These are phyloP conservation scores for Miltochrista miniata DNA, from an alignment of 2,888 invertebrate species.

Conservation along the genomic window DNA sequence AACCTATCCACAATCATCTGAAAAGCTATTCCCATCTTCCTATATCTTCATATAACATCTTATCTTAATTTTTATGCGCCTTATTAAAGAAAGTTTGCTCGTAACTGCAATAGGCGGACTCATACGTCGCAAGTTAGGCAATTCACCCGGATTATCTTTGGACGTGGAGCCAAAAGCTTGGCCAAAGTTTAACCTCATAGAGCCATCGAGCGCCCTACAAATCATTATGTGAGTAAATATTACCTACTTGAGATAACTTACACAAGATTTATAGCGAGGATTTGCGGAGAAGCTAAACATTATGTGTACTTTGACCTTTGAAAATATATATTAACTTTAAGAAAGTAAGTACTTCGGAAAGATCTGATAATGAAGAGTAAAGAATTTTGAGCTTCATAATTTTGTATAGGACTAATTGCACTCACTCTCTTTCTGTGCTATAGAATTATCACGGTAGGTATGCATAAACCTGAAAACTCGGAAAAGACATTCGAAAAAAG, in stretches of 20 bases:
- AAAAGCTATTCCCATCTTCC: constrained; percentile 9
- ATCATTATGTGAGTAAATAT: constrained; percentile 31
- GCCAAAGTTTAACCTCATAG: constrained; percentile 25
- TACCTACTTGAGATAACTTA: constrained; percentile 12
- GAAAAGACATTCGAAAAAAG: too few relatives aligned
- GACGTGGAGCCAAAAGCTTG: constrained; percentile 25
- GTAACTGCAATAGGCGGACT: constrained; percentile 41
- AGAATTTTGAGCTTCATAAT: too few relatives aligned
- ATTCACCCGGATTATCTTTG: constrained; percentile 37
- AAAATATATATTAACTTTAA: not conserved
- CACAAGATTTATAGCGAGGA: constrained; percentile 6
- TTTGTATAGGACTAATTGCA: too few relatives aligned
- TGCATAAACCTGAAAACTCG: too few relatives aligned
- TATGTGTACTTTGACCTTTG: not conserved
- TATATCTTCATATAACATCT: constrained; percentile 16
- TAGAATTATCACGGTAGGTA: too few relatives aligned
- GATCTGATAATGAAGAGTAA: too few relatives aligned
- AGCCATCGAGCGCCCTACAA: constrained; percentile 16
- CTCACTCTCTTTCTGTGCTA: too few relatives aligned
- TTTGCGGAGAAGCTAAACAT: not conserved
- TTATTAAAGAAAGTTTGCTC: constrained; percentile 48
- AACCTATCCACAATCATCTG: constrained; percentile 1
- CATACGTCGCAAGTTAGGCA: constrained; percentile 36
- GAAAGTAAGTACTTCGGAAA: too few relatives aligned
- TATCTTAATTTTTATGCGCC: constrained; percentile 39